phyloP scores from a whole-genome alignment of 2,888 invertebrate genomes.

The Bembecia ichneumoniformis region DNA sequence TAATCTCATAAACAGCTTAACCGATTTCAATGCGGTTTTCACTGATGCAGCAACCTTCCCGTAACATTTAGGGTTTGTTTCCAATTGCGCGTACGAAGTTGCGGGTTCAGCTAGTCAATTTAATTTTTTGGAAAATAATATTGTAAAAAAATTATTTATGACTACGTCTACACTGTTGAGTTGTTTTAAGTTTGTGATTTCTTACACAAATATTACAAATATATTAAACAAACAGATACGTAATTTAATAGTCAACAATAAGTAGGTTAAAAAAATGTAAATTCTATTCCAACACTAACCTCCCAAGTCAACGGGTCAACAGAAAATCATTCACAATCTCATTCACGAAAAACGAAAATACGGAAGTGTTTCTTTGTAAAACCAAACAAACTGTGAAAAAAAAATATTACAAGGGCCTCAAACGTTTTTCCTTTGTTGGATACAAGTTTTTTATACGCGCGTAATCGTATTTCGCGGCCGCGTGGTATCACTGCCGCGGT shows the following conservation, averaged over 20 bases:
- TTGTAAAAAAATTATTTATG: too few species aligned
- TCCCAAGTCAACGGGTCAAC: slow-evolving; percentile 36
- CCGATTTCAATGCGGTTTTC: too few species aligned
- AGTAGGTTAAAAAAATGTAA: slow-evolving; percentile 4
- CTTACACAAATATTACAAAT: slow-evolving; percentile 5
- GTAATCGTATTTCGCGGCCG: slow-evolving; percentile 22
- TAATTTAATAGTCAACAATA: slow-evolving; percentile 9
- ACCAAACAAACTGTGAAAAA: neutral
- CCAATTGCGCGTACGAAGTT: too few species aligned
- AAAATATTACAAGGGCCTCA: neutral
- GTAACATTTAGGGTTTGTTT: too few species aligned
- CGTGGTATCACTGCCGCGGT: slow-evolving; percentile 31
- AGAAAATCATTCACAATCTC: slow-evolving; percentile 40
- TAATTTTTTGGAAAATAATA: too few species aligned
- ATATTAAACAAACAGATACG: slow-evolving; percentile 6
- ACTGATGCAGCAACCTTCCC: too few species aligned
- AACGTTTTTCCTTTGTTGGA: slow-evolving; percentile 10
- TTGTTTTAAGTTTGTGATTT: too few species aligned
- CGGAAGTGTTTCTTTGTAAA: slow-evolving; percentile 4
- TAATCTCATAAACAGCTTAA: too few species aligned
- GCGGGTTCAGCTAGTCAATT: too few species aligned
- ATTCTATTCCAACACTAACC: slow-evolving; percentile 35
- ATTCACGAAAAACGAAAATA: slow-evolving; percentile 27
- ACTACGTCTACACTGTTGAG: too few species aligned
- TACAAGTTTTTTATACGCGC: slow-evolving; percentile 18